Percentiles rank a stretch among this genome's conserved stretches.
phyloP scores from a whole-genome alignment of 2,888 invertebrate species.

The Drosophila picticornis region DNA sequence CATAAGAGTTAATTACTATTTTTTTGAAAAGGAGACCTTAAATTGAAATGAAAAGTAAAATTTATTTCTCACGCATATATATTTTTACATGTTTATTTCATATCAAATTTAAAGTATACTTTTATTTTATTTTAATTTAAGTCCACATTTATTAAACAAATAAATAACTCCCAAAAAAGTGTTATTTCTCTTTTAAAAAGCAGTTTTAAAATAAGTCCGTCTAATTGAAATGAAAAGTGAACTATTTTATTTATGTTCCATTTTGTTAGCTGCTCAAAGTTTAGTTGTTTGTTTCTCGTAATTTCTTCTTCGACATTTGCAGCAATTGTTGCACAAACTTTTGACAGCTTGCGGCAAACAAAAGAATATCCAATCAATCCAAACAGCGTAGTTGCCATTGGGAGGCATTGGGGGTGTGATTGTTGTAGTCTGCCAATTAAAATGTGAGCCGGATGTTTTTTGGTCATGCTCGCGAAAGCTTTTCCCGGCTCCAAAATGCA shows the following conservation, averaged over 20 bases:
- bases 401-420: neutral
- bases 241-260: neutral
- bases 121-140: too few species aligned
- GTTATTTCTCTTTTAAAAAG: neutral
- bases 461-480: constrained; percentile 65
- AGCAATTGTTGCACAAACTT: constrained; percentile 56
- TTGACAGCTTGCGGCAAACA: constrained; percentile 46
- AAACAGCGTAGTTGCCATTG: neutral
- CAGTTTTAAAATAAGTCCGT: neutral
- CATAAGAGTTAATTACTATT: neutral
- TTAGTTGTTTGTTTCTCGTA: neutral
- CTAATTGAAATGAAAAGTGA: neutral
- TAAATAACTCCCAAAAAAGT: neutral
- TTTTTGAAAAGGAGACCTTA: neutral
- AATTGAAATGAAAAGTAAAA: neutral
- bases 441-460: constrained; percentile 73
- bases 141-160: neutral
- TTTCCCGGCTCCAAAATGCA: constrained; percentile 13
- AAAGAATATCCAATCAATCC: constrained; percentile 47
- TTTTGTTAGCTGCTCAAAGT: neutral
- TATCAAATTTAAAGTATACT: too few species aligned
- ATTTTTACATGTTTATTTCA: neutral
- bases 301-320: constrained; percentile 15
- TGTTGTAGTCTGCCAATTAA: constrained; percentile 65
- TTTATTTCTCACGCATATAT: neutral